Evolutionary conservation across 2,113 vertebrate species (phyloP).

Genomic region (Eolophus roseicapilla): DNA sequence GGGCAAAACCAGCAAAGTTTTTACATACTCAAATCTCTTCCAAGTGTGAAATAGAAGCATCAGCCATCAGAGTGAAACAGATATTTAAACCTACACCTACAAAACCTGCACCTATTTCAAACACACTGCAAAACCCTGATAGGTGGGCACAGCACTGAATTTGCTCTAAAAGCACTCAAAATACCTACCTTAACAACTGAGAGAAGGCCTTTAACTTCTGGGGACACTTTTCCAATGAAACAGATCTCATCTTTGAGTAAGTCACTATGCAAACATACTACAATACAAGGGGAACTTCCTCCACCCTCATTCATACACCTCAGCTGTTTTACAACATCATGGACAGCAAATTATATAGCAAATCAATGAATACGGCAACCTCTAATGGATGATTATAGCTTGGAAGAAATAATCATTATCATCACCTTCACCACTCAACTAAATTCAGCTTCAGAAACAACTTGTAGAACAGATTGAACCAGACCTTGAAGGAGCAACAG

Average conservation of each 20-base stretch:
- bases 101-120: neutral
- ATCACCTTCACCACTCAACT: neutral
- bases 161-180: neutral
- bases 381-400: conserved; percentile 28
- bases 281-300: neutral
- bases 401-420: conserved; percentile 26
- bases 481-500: neutral
- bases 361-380: neutral
- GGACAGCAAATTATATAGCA: conserved; percentile 19
- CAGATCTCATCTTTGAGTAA: neutral
- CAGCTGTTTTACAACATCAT: neutral
- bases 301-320: neutral
- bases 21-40: neutral
- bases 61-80: neutral
- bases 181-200: neutral
- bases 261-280: neutral
- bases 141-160: neutral
- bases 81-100: neutral
- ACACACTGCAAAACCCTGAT: neutral
- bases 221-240: neutral
- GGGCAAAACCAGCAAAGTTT: neutral
- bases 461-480: neutral
- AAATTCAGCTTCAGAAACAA: conserved; percentile 13
- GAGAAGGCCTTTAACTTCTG: neutral
- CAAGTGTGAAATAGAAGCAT: neutral